Percentiles rank a stretch among this genome's conserved stretches.
phyloP scores from a whole-genome alignment of 2,113 vertebrate genomes.

The Camelus bactrianus region DNA sequence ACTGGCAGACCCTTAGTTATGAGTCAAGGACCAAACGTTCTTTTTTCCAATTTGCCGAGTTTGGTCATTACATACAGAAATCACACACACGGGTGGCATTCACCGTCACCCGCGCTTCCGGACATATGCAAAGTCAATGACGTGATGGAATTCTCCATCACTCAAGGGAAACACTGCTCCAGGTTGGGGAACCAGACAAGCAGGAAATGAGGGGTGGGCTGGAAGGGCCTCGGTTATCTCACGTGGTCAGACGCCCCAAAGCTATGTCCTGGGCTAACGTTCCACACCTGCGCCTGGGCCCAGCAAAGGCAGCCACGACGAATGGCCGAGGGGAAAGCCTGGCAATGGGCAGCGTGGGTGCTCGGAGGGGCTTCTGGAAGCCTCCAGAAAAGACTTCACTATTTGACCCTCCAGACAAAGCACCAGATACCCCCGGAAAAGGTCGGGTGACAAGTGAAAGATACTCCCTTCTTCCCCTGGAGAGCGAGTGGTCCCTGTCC shows the following conservation, averaged over 20 bases:
- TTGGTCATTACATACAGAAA: background rate
- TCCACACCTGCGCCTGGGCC: rapidly evolving
- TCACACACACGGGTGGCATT: rapidly evolving
- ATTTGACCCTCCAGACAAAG: background rate
- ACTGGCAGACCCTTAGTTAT: background rate
- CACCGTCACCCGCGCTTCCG: too few species aligned
- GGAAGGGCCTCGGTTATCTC: too few species aligned
- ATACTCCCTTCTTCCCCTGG: too few species aligned
- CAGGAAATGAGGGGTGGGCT: background rate
- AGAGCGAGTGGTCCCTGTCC: background rate
- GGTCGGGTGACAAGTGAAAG: background rate
- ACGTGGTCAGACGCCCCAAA: rapidly evolving
- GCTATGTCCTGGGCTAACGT: rapidly evolving
- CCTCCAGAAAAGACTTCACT: background rate
- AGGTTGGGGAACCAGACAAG: background rate
- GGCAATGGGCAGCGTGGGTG: too few species aligned
- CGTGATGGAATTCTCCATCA: background rate
- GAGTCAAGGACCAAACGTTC: background rate
- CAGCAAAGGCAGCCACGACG: background rate
- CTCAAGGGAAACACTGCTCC: background rate
- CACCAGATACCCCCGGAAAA: background rate
- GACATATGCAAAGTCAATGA: background rate
- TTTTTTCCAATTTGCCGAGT: background rate
- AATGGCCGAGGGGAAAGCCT: background rate
- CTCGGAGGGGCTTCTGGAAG: background rate